These are phyloP conservation scores for Larimichthys polyactis DNA, from an alignment of 2,113 vertebrate genomes.

Conservation along the genomic window DNA sequence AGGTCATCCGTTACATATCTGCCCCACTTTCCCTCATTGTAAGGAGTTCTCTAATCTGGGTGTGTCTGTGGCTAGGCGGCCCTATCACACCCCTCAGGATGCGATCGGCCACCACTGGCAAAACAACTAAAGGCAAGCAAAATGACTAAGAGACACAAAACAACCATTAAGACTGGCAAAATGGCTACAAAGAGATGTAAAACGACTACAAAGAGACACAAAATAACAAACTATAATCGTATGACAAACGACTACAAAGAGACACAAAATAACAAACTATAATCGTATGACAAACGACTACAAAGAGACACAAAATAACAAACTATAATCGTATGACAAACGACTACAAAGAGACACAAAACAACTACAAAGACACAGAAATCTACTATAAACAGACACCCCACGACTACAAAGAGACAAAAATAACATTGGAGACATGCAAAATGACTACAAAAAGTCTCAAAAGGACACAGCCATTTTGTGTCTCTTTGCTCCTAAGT, in stretches of 20 bases:
- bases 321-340: no score
- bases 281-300: no score
- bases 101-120: neutral
- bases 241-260: neutral
- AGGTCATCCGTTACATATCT: neutral
- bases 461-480: neutral
- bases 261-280: neutral
- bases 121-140: neutral
- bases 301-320: neutral
- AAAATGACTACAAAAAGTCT: neutral
- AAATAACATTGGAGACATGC: neutral
- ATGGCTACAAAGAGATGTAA: neutral
- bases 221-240: no score
- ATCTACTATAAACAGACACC: neutral
- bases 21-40: neutral
- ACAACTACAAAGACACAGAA: neutral
- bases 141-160: rapidly evolving
- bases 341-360: neutral
- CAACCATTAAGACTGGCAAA: neutral
- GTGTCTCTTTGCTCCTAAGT: neutral
- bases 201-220: neutral
- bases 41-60: neutral
- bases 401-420: neutral
- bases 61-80: neutral
- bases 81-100: neutral